These are phyloP conservation scores for Cotesia congregata DNA, from an alignment of 2,888 invertebrate genomes.

Conservation along the genomic window DNA sequence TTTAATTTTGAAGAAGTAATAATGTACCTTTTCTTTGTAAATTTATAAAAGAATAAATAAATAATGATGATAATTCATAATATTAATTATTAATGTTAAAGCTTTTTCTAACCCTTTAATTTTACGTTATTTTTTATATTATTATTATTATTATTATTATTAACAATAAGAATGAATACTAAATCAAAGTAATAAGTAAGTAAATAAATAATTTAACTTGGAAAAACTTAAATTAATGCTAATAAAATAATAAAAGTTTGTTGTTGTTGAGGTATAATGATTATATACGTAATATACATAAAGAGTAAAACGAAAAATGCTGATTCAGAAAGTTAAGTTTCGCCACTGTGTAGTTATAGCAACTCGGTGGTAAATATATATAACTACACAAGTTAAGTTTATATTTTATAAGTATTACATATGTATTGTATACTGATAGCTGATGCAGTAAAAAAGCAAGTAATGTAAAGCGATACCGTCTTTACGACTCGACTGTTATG, in stretches of 20 bases:
- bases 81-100: too few relatives aligned
- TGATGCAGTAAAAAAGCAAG: background rate
- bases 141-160: background rate
- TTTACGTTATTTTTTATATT: too few relatives aligned
- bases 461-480: conserved; percentile 18
- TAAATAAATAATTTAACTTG: background rate
- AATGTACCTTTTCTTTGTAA: too few relatives aligned
- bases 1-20: too few relatives aligned
- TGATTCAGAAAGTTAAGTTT: conserved; percentile 29
- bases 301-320: conserved; percentile 19
- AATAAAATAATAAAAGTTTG: background rate
- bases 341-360: background rate
- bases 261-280: too few relatives aligned
- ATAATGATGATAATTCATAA: too few relatives aligned
- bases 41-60: too few relatives aligned
- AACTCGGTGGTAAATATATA: background rate
- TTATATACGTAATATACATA: background rate
- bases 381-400: conserved; percentile 17
- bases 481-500: conserved; percentile 14
- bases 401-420: background rate
- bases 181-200: background rate
- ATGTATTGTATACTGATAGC: background rate
- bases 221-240: background rate
- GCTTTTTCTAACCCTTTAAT: too few relatives aligned
- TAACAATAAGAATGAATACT: too few relatives aligned